These are phyloP conservation scores for Galago senegalensis DNA, from an alignment of 2,797 vertebrate genomes.

Conservation along the genomic window DNA sequence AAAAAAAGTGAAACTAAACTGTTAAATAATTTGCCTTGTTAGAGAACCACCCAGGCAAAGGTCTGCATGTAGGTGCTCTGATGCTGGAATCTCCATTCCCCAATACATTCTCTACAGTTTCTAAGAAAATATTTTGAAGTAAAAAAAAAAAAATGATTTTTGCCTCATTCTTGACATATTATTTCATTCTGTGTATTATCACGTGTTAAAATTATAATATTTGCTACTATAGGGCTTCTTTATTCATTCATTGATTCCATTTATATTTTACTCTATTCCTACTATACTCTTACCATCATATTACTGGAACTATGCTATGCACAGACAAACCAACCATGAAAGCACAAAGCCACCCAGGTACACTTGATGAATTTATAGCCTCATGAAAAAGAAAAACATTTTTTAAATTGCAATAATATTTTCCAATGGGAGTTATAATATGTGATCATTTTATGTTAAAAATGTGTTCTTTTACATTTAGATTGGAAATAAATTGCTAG, in stretches of 20 bases:
- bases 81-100: background rate
- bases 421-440: background rate
- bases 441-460: background rate
- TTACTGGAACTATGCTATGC: background rate
- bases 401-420: background rate
- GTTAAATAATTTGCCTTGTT: background rate
- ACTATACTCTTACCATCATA: background rate
- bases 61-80: background rate
- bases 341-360: background rate
- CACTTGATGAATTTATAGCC: background rate
- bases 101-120: background rate
- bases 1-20: background rate
- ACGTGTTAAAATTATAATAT: background rate
- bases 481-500: background rate
- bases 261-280: background rate
- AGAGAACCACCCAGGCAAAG: background rate
- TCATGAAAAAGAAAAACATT: background rate
- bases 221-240: background rate
- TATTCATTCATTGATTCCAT: background rate
- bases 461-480: background rate
- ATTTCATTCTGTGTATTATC: background rate
- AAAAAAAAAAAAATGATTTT: background rate
- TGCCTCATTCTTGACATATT: background rate
- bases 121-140: background rate
- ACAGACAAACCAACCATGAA: background rate